Base-by-base conservation (phyloP, 2,113 vertebrate genomes). In the Menidia beryllina region DNA sequence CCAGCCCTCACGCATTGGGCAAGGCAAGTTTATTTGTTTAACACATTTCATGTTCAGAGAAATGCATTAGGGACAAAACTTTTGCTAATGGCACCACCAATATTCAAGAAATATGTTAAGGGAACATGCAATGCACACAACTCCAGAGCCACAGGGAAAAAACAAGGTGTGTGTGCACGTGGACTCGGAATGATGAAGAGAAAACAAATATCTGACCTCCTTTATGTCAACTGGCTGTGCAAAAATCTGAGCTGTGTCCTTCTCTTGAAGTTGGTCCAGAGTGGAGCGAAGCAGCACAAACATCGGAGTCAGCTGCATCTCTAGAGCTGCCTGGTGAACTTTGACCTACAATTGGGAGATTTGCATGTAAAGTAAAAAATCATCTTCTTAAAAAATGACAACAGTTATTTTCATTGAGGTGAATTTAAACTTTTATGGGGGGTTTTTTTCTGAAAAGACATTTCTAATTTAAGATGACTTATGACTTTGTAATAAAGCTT, bases 201-300 rank as follows among this genome's bases (percentile, higher is more conserved):
- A n/a, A 17, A 34, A 26, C 9, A 26, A 38, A 52, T 24, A 26
- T 58, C 83, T 91, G 79, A 96, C 98, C 95, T 99, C 97, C 5
- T 94, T 94, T 55, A 98, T 88, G 86, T 95, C 87, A 38, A 99
- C 98, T 0, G 98, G 97, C 63, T 97, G 90, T 0, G 94, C 92
- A 45, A 99, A 99, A 87, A 99, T 99, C 78, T 95, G 92, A 4
- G 95, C 97, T 0, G 94, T 90, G 72, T 99, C 98, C 81, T 97
- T 98, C 88, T 99, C 96, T 90, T 98, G 96, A 52, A 99, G 94
- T 83, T 98, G 94, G 82, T 99, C 96, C 83, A 99, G 82, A 0
- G 97, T 96, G 14, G 96, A 96, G 67, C 96, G 96, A 9, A 98
- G 93, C 54, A 99, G 89, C 13, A 97, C 91, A 0, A 95, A 93